Evolutionary conservation across 2,113 vertebrate species (phyloP).

Genomic region (Myotis lucifugus): DNA sequence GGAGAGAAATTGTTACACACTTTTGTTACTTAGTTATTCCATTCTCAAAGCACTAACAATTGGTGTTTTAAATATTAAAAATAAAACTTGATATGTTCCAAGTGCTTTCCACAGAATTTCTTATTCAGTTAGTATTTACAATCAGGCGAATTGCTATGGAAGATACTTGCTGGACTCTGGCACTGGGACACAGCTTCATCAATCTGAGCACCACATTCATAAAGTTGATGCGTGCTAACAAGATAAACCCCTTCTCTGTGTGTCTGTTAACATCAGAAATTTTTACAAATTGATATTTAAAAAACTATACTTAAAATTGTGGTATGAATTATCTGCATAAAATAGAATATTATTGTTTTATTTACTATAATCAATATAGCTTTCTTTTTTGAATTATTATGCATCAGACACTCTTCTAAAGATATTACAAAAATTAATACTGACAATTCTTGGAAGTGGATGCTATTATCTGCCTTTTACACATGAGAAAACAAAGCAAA

Average conservation of each 20-base stretch:
- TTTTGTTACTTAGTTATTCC: not conserved
- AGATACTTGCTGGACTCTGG: not conserved
- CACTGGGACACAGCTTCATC: not conserved
- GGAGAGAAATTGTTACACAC: not conserved
- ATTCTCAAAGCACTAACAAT: not conserved
- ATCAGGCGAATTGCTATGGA: not conserved
- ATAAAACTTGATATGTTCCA: constrained; percentile 7
- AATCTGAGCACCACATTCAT: not conserved
- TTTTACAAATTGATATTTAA: not conserved
- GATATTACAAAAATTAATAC: not conserved
- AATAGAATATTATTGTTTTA: not conserved
- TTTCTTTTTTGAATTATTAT: not conserved
- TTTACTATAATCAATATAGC: not conserved
- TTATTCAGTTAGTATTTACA: constrained; percentile 40
- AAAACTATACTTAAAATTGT: not conserved
- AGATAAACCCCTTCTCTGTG: not conserved
- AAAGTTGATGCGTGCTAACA: not conserved
- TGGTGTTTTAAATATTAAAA: constrained; percentile 9
- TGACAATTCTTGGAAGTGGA: not conserved
- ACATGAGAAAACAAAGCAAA: not conserved
- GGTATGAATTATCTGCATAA: not conserved
- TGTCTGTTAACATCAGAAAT: not conserved
- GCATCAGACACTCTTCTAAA: not conserved
- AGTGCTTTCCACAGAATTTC: constrained; percentile 6
- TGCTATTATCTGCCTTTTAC: not conserved